Base-by-base conservation (phyloP, 2,797 vertebrate species). In the Iguana delicatissima region DNA sequence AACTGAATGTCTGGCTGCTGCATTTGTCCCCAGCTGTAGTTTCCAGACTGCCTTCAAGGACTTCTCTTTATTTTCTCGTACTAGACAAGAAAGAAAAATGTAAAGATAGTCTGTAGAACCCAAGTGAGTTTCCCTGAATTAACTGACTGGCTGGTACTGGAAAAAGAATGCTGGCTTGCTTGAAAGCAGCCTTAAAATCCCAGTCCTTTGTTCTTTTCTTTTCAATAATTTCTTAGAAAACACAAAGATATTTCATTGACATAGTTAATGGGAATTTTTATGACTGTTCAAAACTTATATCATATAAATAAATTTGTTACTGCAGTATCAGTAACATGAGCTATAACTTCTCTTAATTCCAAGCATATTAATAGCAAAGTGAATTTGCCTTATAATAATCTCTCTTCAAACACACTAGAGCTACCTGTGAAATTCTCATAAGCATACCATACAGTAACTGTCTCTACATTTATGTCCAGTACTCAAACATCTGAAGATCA, bases 401-500 rank as follows among this genome's bases (percentile, higher is more conserved):
- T 4, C 18, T 67, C 82, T 52, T n/a, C 4, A 94, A 24, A 84
- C 3, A 89, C 69, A 5, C 0, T 57, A 4, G 1, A 24, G 42
- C 76, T 64, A 80, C 89, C 85, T 38, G 42, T 80, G 1, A 93
- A 90, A 52, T 62, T 46, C 1, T 59, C 3, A 62, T 7, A 85
- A 69, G 24, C 84, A 87, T 82, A 83, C 59, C 1, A 85, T 12
- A 73, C 32, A 10, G 5, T 32, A 80, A 29, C 26, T 32, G 32
- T 35, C 1, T n/a, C 38, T 87, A 81, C 3, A 24, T 73, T 62
- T 62, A 24, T 67, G 38, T 80, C 52, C 12, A 38, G 26, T 59
- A 89, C 62, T 83, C 52, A 83, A 89, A 77, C 29, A 9, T 57
- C 87, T 46, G 80, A 92, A 81, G 50, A 88, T 57, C 83, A 79